Conservation (phyloP, 2,113 vertebrate genomes). For the Jaculus jaculus region DNA sequence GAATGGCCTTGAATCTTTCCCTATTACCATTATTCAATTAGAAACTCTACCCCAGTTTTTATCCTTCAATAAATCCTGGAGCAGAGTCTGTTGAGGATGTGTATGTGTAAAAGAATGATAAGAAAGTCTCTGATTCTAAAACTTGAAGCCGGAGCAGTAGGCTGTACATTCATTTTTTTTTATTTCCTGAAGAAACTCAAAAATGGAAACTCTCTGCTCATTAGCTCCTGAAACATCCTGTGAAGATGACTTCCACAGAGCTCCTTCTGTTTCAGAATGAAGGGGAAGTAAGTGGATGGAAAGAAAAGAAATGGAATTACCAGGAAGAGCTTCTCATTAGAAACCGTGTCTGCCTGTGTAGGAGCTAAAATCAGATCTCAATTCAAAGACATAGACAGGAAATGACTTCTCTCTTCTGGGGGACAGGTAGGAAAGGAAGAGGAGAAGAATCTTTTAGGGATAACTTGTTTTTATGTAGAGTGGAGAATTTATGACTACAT, state of each 20-base stretch:
- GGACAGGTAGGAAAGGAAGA: neutral
- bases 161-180: slow-evolving; percentile 27
- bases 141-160: slow-evolving; percentile 55
- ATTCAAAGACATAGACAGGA: slow-evolving; percentile 26
- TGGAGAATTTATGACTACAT: neutral
- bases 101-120: slow-evolving; percentile 46
- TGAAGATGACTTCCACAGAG: slow-evolving; percentile 41
- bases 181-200: slow-evolving; percentile 39
- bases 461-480: slow-evolving; percentile 48
- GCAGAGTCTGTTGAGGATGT: neutral
- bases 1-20: slow-evolving; percentile 51
- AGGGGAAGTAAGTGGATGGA: neutral
- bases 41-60: slow-evolving; percentile 56
- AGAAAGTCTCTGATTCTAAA: slow-evolving; percentile 61
- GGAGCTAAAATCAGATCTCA: slow-evolving; percentile 46
- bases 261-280: slow-evolving; percentile 15
- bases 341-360: neutral
- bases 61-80: slow-evolving; percentile 45
- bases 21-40: slow-evolving; percentile 67
- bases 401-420: neutral
- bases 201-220: slow-evolving; percentile 41
- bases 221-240: slow-evolving; percentile 53
- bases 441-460: neutral
- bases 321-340: slow-evolving; percentile 41
- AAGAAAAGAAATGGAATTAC: neutral